phyloP scores from a whole-genome alignment of 2,113 vertebrate species.

The Patagioenas fasciata region DNA sequence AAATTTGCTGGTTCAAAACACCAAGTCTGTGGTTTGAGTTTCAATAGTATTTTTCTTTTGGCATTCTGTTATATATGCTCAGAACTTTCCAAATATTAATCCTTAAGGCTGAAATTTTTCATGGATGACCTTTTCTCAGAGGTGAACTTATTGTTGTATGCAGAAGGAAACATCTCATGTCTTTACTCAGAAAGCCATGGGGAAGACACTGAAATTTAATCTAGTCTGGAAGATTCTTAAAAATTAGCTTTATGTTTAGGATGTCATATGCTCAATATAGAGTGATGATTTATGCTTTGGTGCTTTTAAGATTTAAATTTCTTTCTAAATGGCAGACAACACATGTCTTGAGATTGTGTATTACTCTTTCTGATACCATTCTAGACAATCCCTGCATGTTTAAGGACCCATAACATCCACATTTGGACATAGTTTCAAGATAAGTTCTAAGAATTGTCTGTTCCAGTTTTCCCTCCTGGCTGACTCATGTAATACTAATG shows the following conservation, averaged over 20 bases:
- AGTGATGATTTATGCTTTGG: neutral
- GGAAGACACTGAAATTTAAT: neutral
- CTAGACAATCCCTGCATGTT: neutral
- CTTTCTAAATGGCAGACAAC: neutral
- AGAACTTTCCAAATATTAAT: neutral
- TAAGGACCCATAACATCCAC: neutral
- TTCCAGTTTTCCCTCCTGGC: neutral
- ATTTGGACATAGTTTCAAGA: neutral
- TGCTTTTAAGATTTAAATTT: neutral
- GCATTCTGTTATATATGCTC: neutral
- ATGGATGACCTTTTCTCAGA: neutral
- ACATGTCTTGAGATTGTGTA: neutral
- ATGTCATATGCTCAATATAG: neutral
- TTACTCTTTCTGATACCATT: neutral
- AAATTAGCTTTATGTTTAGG: neutral
- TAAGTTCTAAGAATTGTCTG: neutral
- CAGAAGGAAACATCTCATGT: neutral
- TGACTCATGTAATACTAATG: neutral
- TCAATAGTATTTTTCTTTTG: neutral
- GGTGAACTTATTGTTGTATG: neutral
- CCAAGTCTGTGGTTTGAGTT: neutral
- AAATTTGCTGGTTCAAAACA: neutral
- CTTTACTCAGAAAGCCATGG: neutral
- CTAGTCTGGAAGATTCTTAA: neutral
- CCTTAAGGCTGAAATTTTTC: neutral